These are phyloP conservation scores for Catalaphyllia jardinei DNA, from an alignment of 64 coral and sea anemone species.

Conservation along the genomic window DNA sequence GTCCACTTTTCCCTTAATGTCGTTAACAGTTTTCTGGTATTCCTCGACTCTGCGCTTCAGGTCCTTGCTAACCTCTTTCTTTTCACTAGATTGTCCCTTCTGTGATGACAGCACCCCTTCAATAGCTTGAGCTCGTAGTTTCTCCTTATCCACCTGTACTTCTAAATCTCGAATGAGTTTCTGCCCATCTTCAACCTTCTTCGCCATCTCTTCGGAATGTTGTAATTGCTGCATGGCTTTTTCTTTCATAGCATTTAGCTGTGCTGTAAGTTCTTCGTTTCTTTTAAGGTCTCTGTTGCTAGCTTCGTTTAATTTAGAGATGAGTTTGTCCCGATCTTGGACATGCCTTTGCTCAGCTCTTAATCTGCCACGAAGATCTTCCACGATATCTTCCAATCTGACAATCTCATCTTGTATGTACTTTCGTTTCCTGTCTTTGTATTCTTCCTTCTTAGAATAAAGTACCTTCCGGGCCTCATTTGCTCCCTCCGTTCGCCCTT, in stretches of 20 bases:
- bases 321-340: slow-evolving; percentile 34
- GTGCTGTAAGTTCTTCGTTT: slow-evolving; percentile 47
- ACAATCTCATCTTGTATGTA: slow-evolving; percentile 18
- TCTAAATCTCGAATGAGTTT: slow-evolving; percentile 84
- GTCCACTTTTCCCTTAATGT: slow-evolving; percentile 84
- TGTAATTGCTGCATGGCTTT: slow-evolving; percentile 56
- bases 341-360: slow-evolving; percentile 43
- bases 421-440: slow-evolving; percentile 26
- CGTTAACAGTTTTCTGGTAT: slow-evolving; percentile 81
- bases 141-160: slow-evolving; percentile 78
- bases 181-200: slow-evolving; percentile 86
- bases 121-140: slow-evolving; percentile 70
- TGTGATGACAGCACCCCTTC: slow-evolving; percentile 72
- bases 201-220: slow-evolving; percentile 79
- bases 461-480: slow-evolving; percentile 25
- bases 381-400: slow-evolving; percentile 13
- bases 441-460: slow-evolving; percentile 41
- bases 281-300: slow-evolving; percentile 28
- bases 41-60: slow-evolving; percentile 86
- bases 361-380: slow-evolving; percentile 31
- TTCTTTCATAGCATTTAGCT: slow-evolving; percentile 65
- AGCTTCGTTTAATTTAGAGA: slow-evolving; percentile 39
- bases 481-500: background rate
- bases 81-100: slow-evolving; percentile 66
- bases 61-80: slow-evolving; percentile 76